Evolutionary conservation across 2,113 vertebrate genomes (phyloP).

Genomic region (Opisthocomus hoazin): DNA sequence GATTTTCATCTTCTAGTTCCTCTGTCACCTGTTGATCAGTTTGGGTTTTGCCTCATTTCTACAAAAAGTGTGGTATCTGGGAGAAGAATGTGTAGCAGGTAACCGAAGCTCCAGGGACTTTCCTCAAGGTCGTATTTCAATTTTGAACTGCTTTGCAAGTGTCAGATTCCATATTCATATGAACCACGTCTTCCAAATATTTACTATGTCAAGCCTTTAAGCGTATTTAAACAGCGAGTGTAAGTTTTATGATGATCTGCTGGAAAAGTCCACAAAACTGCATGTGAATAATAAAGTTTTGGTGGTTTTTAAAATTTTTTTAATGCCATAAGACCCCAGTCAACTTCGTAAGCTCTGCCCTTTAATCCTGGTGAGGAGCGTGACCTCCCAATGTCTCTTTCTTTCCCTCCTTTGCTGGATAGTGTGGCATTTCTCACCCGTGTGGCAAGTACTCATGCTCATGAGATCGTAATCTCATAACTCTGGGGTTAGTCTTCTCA

Average conservation of each 20-base stretch:
- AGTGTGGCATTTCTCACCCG: not conserved
- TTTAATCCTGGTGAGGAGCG: not conserved
- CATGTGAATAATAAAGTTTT: not conserved
- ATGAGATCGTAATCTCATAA: not conserved
- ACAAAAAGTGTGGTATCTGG: not conserved
- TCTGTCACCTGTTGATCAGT: not conserved
- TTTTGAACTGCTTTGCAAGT: not conserved
- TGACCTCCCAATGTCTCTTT: not conserved
- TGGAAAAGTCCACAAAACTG: not conserved
- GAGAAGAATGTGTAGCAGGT: not conserved
- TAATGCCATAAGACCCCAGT: not conserved
- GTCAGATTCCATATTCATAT: not conserved
- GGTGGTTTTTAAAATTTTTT: too few relatives aligned
- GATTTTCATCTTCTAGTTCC: not conserved
- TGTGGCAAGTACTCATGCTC: not conserved
- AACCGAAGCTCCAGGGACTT: not conserved
- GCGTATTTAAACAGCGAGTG: fast-evolving
- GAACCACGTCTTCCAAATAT: not conserved
- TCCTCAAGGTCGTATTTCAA: not conserved
- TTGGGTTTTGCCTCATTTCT: not conserved
- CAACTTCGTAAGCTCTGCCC: not conserved
- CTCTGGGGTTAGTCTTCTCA: not conserved
- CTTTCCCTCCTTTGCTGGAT: not conserved
- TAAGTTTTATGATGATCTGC: not conserved
- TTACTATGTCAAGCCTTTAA: not conserved